Conservation (phyloP, 2,797 vertebrate species). For the Dipus sagitta region DNA sequence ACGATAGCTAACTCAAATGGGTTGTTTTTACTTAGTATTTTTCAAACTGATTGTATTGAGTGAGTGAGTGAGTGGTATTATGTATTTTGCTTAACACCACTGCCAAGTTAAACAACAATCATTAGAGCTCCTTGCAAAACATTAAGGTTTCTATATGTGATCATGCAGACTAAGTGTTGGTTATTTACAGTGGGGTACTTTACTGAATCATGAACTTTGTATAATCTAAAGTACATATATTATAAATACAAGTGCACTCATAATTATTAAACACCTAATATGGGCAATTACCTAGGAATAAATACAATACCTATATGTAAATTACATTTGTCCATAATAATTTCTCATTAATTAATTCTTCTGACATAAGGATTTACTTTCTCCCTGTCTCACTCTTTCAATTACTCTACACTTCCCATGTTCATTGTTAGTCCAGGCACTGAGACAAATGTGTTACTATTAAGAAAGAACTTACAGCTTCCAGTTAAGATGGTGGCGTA, state of each 20-base stretch:
- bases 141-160: background rate
- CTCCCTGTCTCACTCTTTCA: background rate
- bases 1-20: background rate
- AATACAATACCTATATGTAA: background rate
- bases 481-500: no score
- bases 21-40: background rate
- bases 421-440: background rate
- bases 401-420: background rate
- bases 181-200: background rate
- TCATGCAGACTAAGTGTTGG: background rate
- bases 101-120: background rate
- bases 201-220: background rate
- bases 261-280: background rate
- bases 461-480: background rate
- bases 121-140: background rate
- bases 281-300: background rate
- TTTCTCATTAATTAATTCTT: background rate
- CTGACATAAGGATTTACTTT: background rate
- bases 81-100: background rate
- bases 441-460: background rate
- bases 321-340: background rate
- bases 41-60: constrained; percentile 34
- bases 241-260: background rate
- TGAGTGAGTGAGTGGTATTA: constrained; percentile 19
- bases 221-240: background rate